Conservation (phyloP, 1,140 invertebrate species). For the Campoletis sonorensis region DNA sequence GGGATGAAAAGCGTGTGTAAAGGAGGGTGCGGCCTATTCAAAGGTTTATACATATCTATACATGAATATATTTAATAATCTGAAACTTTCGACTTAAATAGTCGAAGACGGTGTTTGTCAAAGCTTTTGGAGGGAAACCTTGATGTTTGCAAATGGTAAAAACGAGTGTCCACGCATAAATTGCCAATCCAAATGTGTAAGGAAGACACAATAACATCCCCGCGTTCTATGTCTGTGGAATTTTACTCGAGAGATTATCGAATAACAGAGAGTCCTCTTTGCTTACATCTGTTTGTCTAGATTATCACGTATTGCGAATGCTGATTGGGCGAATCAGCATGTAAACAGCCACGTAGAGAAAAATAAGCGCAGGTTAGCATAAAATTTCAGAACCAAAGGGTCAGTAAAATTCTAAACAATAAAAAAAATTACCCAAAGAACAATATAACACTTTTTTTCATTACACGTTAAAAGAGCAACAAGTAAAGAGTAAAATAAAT, state of each 20-base stretch:
- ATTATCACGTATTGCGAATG: too few species aligned
- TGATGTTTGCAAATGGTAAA: not conserved
- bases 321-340: too few species aligned
- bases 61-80: not conserved
- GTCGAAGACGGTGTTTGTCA: constrained; percentile 11
- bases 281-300: not conserved
- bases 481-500: too few species aligned
- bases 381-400: too few species aligned
- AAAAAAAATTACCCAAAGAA: too few species aligned
- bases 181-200: not conserved
- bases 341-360: too few species aligned
- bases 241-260: not conserved
- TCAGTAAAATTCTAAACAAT: too few species aligned
- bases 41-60: not conserved
- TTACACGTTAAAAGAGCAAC: too few species aligned
- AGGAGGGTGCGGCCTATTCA: not conserved
- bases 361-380: too few species aligned
- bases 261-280: not conserved
- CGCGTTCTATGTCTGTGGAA: not conserved
- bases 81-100: constrained; percentile 30
- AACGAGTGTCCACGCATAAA: constrained; percentile 2
- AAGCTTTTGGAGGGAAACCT: not conserved
- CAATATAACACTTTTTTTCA: too few species aligned
- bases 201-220: too few species aligned
- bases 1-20: not conserved